phyloP scores from a whole-genome alignment of 2,888 invertebrate genomes.

The Dendrolimus pini region DNA sequence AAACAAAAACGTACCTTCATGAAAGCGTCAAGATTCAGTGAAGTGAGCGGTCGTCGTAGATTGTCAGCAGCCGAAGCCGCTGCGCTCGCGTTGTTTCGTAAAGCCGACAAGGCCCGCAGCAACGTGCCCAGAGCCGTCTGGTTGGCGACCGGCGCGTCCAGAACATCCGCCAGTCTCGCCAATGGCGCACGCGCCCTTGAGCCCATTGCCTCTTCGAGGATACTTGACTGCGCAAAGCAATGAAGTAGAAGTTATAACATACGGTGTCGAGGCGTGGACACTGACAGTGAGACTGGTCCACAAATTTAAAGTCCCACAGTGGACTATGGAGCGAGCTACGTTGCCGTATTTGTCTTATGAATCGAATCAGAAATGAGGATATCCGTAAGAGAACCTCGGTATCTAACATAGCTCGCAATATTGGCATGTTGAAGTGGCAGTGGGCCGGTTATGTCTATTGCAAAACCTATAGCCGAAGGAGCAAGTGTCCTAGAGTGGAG shows the following conservation, averaged over 20 bases:
- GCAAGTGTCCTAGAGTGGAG: too few species aligned
- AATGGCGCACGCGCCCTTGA: conserved; percentile 82
- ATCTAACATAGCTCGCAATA: too few species aligned
- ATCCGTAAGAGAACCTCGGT: too few species aligned
- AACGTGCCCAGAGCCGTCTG: conserved; percentile 85
- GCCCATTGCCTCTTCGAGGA: conserved; percentile 84
- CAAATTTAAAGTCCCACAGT: too few species aligned
- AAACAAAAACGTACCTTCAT: conserved; percentile 44
- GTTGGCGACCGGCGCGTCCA: conserved; percentile 86
- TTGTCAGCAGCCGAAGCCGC: conserved; percentile 87
- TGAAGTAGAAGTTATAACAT: neutral
- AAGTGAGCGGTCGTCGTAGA: conserved; percentile 82
- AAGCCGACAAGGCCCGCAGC: conserved; percentile 81
- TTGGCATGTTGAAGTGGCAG: too few species aligned
- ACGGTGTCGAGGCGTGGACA: too few species aligned
- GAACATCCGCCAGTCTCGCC: conserved; percentile 83
- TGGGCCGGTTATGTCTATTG: too few species aligned
- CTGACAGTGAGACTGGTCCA: too few species aligned
- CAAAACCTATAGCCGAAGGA: too few species aligned
- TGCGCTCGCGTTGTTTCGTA: conserved; percentile 84
- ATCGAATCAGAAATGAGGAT: too few species aligned
- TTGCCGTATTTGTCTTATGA: too few species aligned
- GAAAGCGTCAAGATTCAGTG: conserved; percentile 80
- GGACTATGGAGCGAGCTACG: too few species aligned
- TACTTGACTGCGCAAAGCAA: conserved; percentile 78